Evolutionary conservation across 2,888 invertebrate genomes (phyloP), one percentile per base, ranked within the genome.

Genomic region (Acrobasis consociella): DNA sequence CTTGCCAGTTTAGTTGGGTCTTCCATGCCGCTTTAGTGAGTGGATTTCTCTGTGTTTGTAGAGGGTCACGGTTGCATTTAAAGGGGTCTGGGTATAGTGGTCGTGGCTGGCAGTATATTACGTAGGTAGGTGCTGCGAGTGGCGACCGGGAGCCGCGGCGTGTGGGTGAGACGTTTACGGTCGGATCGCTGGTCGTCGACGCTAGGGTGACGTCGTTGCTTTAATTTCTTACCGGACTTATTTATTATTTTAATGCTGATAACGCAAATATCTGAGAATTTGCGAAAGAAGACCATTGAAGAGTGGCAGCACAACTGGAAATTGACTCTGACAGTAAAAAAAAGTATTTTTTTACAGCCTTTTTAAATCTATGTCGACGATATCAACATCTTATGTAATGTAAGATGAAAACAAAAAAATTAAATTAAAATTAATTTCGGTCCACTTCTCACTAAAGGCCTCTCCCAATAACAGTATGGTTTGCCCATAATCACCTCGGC

Each of bases 131-230:
- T 86, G 82, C 81, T 77, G 85, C 84, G 83, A 88, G 83, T 83
- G 86, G 89, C 86, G 81, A 87, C 85, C 86, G 87, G 87, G 86
- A 82, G 89, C 80, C 86, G 85, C 86, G 83, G 86, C 85, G 87
- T 87, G 90, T 91, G 91, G 90, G 91, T 86, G 90, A 91, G 91
- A 91, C 91, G 91, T 91, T 91, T 91, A 91, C 91, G 91, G 91
- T 87, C 81, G 89, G 87, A 87, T 89, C 89, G 91, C 90, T 83
- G 89, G 87, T 84, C 89, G 89, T 85, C 89, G 86, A 82, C 84
- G 82, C 70, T 79, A 70, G 66, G 72, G 81, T 79, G 77, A 70
- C 89, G 81, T 88, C 71, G 59, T 49, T 49, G 63, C 63, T 52
- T 42, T 53, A 51, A 64, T 66, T 65, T 59, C 52, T 46, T 50